Percentiles rank a stretch among this genome's conserved stretches.
Conservation (phyloP, 1,140 invertebrate genomes). For the Sminthurides bifidus region DNA sequence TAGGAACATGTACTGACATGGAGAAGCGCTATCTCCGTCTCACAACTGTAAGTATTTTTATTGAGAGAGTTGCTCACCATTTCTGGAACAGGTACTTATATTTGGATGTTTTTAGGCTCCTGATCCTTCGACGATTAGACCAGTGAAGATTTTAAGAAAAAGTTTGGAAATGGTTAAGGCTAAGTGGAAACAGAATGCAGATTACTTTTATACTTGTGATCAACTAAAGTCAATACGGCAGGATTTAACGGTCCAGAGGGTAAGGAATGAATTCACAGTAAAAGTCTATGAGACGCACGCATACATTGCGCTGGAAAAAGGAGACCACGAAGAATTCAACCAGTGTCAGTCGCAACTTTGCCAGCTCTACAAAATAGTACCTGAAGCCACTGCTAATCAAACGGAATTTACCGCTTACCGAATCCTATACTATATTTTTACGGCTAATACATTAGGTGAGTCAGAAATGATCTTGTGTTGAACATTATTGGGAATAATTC, state of each 20-base stretch:
- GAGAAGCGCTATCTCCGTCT: conserved; percentile 91
- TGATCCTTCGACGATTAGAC: conserved; percentile 77
- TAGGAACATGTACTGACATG: conserved; percentile 81
- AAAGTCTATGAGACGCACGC: conserved; percentile 97
- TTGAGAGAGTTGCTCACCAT: not conserved
- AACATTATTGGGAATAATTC: not conserved
- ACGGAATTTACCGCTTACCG: conserved; percentile 89
- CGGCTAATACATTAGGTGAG: conserved; percentile 87
- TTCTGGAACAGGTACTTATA: not conserved
- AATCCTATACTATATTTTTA: conserved; percentile 94
- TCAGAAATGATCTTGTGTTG: conserved; percentile 10
- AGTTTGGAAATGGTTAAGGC: conserved; percentile 81
- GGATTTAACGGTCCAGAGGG: conserved; percentile 95
- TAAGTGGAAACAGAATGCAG: conserved; percentile 74
- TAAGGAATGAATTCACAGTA: conserved; percentile 85
- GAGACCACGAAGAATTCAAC: conserved; percentile 90
- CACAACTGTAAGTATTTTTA: conserved; percentile 53
- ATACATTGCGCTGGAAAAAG: conserved; percentile 88
- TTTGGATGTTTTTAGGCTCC: conserved; percentile 54
- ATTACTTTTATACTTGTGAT: conserved; percentile 94
- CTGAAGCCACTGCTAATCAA: conserved; percentile 49
- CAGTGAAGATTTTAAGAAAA: conserved; percentile 66
- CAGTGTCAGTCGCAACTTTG: conserved; percentile 96
- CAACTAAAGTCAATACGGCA: conserved; percentile 97
- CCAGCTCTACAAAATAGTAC: conserved; percentile 64